A percentile compares a stretch with the other conserved stretches of the same genome.
Evolutionary conservation across 92 coral and sea anemone genomes (phyloP).

Genomic region (Bergia sp.): DNA sequence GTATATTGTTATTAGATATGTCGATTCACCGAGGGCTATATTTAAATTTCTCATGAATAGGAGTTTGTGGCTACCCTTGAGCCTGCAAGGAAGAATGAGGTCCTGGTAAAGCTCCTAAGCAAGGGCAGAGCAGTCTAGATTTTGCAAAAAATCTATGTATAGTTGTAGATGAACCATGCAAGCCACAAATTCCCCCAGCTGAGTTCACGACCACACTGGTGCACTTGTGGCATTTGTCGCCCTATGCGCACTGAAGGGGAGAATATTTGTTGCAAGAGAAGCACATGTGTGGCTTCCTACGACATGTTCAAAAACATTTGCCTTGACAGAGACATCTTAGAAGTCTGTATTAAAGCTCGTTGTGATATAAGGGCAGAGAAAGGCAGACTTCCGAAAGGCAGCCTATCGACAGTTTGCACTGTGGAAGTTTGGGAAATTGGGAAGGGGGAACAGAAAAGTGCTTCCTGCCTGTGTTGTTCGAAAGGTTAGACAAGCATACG

Average conservation of each 20-base stretch:
- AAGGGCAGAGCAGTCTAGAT: conserved; percentile 57
- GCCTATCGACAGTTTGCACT: not conserved
- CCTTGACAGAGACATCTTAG: conserved; percentile 55
- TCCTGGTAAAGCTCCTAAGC: conserved; percentile 26
- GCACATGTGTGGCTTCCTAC: conserved; percentile 46
- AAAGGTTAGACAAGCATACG: no score
- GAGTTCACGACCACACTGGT: conserved; percentile 50
- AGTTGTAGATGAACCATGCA: not conserved
- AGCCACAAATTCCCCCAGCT: not conserved
- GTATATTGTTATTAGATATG: no score
- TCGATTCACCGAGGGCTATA: not conserved
- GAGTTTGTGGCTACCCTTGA: conserved; percentile 23
- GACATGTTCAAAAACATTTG: conserved; percentile 42
- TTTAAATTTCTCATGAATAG: not conserved
- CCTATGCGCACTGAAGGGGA: conserved; percentile 38
- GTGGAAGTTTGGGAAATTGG: no score
- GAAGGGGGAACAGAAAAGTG: no score
- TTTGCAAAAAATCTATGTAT: conserved; percentile 38
- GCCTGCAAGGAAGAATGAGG: conserved; percentile 10
- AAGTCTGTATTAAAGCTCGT: conserved; percentile 54
- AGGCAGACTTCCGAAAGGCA: conserved; percentile 60
- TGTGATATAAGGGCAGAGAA: conserved; percentile 67
- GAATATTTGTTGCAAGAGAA: conserved; percentile 57
- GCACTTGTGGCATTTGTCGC: conserved; percentile 45
- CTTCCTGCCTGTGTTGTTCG: no score